phyloP scores from a whole-genome alignment of 2,113 vertebrate species.

The Pelodiscus sinensis region DNA sequence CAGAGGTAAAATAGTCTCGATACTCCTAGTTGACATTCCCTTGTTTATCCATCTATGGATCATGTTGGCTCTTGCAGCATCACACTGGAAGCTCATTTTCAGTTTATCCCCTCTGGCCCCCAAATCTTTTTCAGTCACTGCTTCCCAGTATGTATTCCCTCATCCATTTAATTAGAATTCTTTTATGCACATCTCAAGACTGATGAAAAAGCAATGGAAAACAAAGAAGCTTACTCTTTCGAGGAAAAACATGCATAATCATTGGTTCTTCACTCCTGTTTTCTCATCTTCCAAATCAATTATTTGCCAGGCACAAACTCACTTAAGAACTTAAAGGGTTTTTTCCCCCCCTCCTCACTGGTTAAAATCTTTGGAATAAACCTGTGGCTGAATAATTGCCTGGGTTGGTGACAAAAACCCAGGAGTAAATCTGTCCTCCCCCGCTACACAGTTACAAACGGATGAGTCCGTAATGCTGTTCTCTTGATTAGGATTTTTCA shows the following conservation, averaged over 20 bases:
- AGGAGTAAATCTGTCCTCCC: not conserved
- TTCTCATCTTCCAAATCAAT: not conserved
- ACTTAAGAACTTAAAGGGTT: not conserved
- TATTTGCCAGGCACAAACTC: not conserved
- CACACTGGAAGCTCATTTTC: not conserved
- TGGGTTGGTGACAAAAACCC: not conserved
- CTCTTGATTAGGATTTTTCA: not conserved
- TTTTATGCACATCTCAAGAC: not conserved
- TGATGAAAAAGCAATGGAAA: not conserved
- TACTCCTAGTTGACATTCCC: not conserved
- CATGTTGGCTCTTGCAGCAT: not conserved
- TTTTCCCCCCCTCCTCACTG: not conserved
- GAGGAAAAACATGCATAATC: not conserved
- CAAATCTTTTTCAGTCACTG: not conserved
- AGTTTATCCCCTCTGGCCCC: not conserved
- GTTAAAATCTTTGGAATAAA: not conserved
- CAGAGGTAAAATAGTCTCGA: not conserved
- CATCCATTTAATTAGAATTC: not conserved
- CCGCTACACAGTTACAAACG: not conserved
- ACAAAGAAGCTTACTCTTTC: not conserved
- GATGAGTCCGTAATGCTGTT: not conserved
- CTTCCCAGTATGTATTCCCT: not conserved
- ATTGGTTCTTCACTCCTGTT: not conserved
- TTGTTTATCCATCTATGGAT: not conserved
- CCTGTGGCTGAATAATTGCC: not conserved